Conservation (phyloP, 1,140 invertebrate species). For the Orchesella cincta region DNA sequence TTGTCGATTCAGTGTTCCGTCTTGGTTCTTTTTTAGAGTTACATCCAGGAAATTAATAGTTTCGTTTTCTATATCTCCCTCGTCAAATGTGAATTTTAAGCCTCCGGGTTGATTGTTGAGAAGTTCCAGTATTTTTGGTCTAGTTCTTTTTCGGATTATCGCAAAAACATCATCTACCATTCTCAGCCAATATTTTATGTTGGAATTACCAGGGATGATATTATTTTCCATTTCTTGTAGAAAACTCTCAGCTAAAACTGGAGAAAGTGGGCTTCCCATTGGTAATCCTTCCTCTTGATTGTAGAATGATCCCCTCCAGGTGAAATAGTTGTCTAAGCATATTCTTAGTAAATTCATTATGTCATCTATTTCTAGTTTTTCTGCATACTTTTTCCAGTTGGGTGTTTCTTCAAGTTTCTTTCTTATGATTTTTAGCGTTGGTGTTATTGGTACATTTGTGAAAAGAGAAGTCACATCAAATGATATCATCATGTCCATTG, state of each 20-base stretch:
- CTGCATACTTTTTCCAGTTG: neutral
- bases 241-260: slow-evolving; percentile 30
- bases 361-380: neutral
- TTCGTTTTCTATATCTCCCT: slow-evolving; percentile 36
- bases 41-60: slow-evolving; percentile 46
- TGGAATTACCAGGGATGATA: neutral
- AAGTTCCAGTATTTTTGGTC: neutral
- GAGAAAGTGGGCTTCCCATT: slow-evolving; percentile 45
- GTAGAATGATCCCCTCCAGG: slow-evolving; percentile 34
- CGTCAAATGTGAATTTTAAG: slow-evolving; percentile 49
- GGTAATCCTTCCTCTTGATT: slow-evolving; percentile 39
- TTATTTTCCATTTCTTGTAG: slow-evolving; percentile 41
- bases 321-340: slow-evolving; percentile 41
- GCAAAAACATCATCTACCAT: slow-evolving; percentile 50
- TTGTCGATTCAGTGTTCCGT: slow-evolving; percentile 15
- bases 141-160: neutral
- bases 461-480: slow-evolving; percentile 43
- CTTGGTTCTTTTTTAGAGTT: slow-evolving; percentile 5
- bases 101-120: slow-evolving; percentile 37
- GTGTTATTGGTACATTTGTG: slow-evolving; percentile 37
- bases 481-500: slow-evolving; percentile 36
- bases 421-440: neutral
- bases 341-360: slow-evolving; percentile 34
- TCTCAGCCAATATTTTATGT: slow-evolving; percentile 34
- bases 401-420: too few species aligned